Conservation (phyloP, 2,797 vertebrate species). For the Cossypha niveicapilla region DNA sequence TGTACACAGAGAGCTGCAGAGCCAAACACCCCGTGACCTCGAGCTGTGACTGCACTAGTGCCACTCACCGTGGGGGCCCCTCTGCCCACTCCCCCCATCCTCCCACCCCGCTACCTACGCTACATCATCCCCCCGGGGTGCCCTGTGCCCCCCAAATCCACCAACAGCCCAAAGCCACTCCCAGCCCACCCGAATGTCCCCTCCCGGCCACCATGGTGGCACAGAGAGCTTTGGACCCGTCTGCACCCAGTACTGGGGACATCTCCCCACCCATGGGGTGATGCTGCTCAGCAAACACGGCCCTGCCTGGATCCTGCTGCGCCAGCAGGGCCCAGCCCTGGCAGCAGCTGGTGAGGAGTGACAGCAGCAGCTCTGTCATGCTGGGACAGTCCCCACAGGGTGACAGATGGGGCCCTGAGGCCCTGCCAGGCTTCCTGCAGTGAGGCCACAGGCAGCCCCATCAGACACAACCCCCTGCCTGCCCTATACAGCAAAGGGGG, state of each 20-base stretch:
- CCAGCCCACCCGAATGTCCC: accelerated
- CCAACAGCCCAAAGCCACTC: not conserved
- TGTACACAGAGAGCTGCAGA: not conserved
- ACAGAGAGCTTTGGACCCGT: not conserved
- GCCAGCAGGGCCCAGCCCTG: not conserved
- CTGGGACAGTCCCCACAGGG: not conserved
- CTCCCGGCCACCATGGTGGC: accelerated
- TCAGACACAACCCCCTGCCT: not conserved
- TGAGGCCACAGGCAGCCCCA: accelerated
- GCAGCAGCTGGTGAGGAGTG: not conserved
- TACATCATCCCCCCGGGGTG: not conserved
- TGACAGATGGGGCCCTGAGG: not conserved
- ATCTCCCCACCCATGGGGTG: not conserved
- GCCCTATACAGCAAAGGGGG: not conserved
- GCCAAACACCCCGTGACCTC: accelerated
- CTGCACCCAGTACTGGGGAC: not conserved
- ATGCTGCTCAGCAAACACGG: not conserved
- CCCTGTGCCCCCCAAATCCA: accelerated
- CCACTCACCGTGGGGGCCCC: accelerated
- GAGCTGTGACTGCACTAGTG: accelerated
- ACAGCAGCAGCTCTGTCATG: accelerated
- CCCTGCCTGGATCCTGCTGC: not conserved
- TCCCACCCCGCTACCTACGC: not conserved
- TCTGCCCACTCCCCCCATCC: accelerated
- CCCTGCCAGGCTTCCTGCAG: not conserved